Evolutionary conservation across 1,140 invertebrate species (phyloP).

Genomic region (Pogonomyrmex barbatus): DNA sequence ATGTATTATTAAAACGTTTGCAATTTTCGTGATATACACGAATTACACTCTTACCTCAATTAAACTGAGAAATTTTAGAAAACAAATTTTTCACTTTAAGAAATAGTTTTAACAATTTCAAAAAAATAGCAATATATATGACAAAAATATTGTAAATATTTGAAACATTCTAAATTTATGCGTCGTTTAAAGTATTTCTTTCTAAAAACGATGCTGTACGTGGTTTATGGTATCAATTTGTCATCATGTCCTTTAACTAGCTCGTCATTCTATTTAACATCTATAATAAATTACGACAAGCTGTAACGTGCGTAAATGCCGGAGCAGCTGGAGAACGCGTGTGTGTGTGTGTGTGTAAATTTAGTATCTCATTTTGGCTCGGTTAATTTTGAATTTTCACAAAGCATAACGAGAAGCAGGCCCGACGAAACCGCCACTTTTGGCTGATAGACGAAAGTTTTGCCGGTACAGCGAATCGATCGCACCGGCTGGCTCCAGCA

Average conservation of each 20-base stretch:
- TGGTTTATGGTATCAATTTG: background rate
- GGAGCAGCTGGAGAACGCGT: background rate
- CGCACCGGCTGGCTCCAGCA: conserved; percentile 46
- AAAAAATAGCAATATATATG: background rate
- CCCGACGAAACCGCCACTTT: conserved; percentile 49
- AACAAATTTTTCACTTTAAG: background rate
- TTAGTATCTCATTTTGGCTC: conserved; percentile 38
- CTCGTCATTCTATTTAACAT: background rate
- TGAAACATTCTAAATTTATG: background rate
- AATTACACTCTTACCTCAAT: background rate
- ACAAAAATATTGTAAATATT: background rate
- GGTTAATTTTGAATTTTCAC: conserved; percentile 59
- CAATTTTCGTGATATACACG: background rate
- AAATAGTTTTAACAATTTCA: background rate
- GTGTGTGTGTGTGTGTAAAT: background rate
- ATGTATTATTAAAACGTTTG: background rate
- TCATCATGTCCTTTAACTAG: background rate
- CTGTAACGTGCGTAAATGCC: background rate
- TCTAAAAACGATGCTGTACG: background rate
- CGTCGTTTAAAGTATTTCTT: background rate
- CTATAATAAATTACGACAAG: conserved; percentile 27
- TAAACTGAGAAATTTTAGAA: background rate
- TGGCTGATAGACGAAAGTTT: conserved; percentile 58
- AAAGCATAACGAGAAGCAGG: conserved; percentile 30
- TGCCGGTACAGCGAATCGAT: conserved; percentile 46